Conservation (phyloP, 2,797 vertebrate species). For the Rhinoraja longicauda region DNA sequence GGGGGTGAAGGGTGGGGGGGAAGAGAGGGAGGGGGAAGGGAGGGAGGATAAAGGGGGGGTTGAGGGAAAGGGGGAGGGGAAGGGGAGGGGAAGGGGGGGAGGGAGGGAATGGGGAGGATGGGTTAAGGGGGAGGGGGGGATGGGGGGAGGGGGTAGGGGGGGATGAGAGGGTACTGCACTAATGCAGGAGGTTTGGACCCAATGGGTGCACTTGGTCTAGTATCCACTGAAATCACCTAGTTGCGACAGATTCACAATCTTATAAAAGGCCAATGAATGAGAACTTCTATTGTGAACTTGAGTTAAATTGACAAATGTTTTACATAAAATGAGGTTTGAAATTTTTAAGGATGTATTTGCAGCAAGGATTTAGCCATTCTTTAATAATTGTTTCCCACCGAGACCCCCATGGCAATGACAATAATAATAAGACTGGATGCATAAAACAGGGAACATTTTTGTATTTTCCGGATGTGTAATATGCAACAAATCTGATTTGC, state of each 20-base stretch:
- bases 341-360: background rate
- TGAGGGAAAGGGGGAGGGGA: too few species aligned
- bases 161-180: too few species aligned
- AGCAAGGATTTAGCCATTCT: background rate
- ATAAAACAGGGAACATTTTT: background rate
- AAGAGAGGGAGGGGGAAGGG: too few species aligned
- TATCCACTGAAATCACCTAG: background rate
- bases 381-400: background rate
- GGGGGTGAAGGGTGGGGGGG: too few species aligned
- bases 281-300: background rate
- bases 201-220: too few species aligned
- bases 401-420: background rate
- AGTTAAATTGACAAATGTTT: background rate
- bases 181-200: too few species aligned
- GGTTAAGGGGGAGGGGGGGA: too few species aligned
- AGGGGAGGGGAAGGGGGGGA: too few species aligned
- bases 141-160: too few species aligned
- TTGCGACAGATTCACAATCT: background rate
- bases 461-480: background rate
- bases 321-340: background rate
- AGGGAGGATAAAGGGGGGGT: too few species aligned
- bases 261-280: background rate
- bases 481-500: background rate
- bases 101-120: too few species aligned
- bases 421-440: background rate